These are phyloP conservation scores for Regulus satrapa DNA, from an alignment of 2,113 vertebrate genomes.

Conservation along the genomic window DNA sequence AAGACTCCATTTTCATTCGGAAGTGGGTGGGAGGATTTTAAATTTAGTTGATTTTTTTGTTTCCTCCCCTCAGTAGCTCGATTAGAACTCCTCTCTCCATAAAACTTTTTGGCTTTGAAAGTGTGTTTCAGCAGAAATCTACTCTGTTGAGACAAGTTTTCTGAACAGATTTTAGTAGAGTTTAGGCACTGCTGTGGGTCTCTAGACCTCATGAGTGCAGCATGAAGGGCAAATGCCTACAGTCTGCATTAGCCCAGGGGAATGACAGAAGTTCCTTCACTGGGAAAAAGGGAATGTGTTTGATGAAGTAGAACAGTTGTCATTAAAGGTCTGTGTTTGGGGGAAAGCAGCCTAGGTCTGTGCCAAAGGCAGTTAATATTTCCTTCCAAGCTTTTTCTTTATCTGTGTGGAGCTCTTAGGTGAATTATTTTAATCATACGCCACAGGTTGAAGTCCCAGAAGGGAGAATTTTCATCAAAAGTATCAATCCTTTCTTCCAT, in stretches of 20 bases:
- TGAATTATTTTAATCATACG: slow-evolving; percentile 25
- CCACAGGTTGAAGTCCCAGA: background rate
- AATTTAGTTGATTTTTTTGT: background rate
- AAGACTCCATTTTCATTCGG: background rate
- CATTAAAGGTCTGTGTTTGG: background rate
- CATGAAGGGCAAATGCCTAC: background rate
- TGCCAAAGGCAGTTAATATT: background rate
- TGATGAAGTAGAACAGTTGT: background rate
- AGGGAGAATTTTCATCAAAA: background rate
- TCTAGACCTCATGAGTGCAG: background rate
- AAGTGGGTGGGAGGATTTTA: background rate
- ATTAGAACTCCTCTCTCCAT: background rate
- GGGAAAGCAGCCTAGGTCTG: background rate
- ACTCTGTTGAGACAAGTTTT: background rate
- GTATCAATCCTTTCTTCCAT: background rate
- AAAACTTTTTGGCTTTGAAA: background rate
- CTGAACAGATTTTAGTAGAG: background rate
- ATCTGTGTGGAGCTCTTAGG: background rate
- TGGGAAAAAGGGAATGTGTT: background rate
- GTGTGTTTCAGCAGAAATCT: background rate
- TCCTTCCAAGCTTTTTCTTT: background rate
- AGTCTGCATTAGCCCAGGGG: background rate
- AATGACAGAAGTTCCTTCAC: background rate
- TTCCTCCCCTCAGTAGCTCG: background rate
- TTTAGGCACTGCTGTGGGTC: background rate